Conservation (phyloP, 2,113 vertebrate species). For the Nettapus auritus region DNA sequence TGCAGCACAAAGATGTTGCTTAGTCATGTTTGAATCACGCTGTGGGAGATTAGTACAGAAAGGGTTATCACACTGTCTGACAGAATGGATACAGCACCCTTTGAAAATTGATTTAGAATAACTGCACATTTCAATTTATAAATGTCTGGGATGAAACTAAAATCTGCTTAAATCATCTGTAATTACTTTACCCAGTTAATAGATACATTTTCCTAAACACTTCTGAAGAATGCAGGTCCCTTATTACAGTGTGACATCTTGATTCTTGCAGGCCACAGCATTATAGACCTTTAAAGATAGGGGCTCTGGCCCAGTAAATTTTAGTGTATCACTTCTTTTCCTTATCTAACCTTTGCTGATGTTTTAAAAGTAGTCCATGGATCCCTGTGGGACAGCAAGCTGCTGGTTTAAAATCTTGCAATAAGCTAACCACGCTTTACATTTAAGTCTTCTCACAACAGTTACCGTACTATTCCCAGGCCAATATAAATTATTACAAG, state of each 20-base stretch:
- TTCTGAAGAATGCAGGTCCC: neutral
- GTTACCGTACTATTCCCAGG: neutral
- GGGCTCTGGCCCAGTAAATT: neutral
- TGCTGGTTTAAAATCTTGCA: neutral
- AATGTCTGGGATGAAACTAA: neutral
- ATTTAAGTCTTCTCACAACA: neutral
- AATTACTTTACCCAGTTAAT: neutral
- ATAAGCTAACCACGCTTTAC: neutral
- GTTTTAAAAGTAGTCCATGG: neutral
- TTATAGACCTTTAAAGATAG: neutral
- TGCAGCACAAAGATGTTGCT: neutral
- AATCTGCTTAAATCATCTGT: neutral
- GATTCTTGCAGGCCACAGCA: neutral
- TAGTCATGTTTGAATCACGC: constrained; percentile 3
- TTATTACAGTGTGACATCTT: neutral
- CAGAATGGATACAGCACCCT: neutral
- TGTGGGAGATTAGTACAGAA: neutral
- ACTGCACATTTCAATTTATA: neutral
- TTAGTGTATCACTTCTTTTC: neutral
- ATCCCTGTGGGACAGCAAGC: neutral
- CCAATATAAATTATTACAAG: neutral
- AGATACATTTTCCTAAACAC: neutral
- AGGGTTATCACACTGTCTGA: neutral
- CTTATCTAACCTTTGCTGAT: neutral
- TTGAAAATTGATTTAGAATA: neutral